Conservation (phyloP, 1,140 invertebrate genomes). For the Hypothenemus hampei region DNA sequence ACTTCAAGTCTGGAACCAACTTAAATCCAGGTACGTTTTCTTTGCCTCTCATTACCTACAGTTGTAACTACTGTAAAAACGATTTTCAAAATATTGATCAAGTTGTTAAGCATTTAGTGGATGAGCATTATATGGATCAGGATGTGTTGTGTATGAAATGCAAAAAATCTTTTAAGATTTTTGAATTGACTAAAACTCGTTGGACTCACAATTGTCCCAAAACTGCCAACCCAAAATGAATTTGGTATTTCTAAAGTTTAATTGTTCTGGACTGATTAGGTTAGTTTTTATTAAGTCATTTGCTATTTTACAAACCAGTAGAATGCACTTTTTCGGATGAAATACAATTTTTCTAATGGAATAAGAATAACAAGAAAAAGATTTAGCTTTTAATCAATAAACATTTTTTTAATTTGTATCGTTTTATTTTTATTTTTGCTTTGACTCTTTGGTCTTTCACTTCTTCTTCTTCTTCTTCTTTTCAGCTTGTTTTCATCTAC, state of each 20-base stretch:
- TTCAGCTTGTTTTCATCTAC: neutral
- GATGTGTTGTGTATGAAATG: slow-evolving; percentile 23
- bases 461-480: no score
- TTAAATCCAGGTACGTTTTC: neutral
- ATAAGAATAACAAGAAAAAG: no score
- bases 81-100: slow-evolving; percentile 7
- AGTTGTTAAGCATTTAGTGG: slow-evolving; percentile 20
- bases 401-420: no score
- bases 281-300: neutral
- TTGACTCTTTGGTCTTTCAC: no score
- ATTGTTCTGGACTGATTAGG: neutral
- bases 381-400: no score
- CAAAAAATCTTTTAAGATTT: slow-evolving; percentile 9
- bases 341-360: no score
- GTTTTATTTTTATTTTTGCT: no score
- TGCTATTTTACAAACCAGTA: no score
- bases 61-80: slow-evolving; percentile 22
- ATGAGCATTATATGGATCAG: slow-evolving; percentile 27
- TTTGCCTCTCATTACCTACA: slow-evolving; percentile 22
- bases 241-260: neutral
- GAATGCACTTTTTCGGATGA: no score
- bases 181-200: slow-evolving; percentile 7
- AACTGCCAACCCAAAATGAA: neutral
- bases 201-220: slow-evolving; percentile 19
- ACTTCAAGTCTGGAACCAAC: slow-evolving; percentile 2